These are phyloP conservation scores for Lepisosteus oculatus DNA, from an alignment of 2,113 vertebrate genomes.

Conservation along the genomic window DNA sequence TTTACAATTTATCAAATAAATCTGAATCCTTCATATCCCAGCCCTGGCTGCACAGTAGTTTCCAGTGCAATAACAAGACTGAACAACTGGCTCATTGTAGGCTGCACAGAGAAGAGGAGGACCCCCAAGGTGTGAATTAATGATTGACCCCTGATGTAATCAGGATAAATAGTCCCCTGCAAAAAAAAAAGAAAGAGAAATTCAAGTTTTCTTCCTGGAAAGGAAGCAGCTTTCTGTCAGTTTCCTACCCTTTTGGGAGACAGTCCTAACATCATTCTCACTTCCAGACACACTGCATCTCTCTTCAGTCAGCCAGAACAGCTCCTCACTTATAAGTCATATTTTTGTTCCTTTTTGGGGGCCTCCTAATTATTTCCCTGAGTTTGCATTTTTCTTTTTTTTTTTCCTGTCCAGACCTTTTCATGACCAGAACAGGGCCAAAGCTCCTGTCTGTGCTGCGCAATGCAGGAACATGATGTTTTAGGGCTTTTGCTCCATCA, in stretches of 20 bases:
- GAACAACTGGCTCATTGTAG: constrained; percentile 75
- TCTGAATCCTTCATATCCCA: constrained; percentile 62
- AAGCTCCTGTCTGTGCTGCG: constrained; percentile 12
- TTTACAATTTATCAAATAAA: constrained; percentile 75
- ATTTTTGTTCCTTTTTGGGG: constrained; percentile 37
- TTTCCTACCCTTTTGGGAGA: constrained; percentile 49
- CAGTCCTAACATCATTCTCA: constrained; percentile 51
- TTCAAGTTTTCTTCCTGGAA: constrained; percentile 52
- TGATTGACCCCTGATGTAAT: constrained; percentile 77
- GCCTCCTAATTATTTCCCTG: constrained; percentile 30
- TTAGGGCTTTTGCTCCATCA: neutral
- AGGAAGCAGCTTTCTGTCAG: constrained; percentile 62
- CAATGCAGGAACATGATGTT: constrained; percentile 1
- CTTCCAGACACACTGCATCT: constrained; percentile 35
- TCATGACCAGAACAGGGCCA: constrained; percentile 17
- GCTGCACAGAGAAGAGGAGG: constrained; percentile 44
- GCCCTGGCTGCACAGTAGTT: constrained; percentile 56
- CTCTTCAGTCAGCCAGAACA: constrained; percentile 40
- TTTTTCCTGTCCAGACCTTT: constrained; percentile 38
- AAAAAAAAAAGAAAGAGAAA: constrained; percentile 46
- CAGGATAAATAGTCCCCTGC: constrained; percentile 74
- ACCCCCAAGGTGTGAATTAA: constrained; percentile 81
- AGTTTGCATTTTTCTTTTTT: constrained; percentile 28
- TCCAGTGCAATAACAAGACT: constrained; percentile 71
- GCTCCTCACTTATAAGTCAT: constrained; percentile 46